phyloP scores from a whole-genome alignment of 1,140 invertebrate genomes.

The Zaprionus africanus region DNA sequence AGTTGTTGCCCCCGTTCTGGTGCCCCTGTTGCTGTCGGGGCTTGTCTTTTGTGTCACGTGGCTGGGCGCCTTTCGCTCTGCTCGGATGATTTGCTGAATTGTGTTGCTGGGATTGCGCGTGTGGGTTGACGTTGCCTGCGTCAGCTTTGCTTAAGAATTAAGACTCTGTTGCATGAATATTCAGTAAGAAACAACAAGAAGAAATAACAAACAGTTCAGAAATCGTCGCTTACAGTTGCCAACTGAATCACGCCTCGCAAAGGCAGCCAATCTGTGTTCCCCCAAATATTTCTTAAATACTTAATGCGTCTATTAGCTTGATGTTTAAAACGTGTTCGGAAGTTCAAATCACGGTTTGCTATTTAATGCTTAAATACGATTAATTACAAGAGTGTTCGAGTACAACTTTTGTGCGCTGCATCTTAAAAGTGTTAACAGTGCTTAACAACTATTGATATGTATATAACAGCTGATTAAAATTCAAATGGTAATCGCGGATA shows the following conservation, averaged over 20 bases:
- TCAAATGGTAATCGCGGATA: no score
- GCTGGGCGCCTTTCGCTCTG: constrained; percentile 39
- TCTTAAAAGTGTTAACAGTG: no score
- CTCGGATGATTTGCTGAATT: constrained; percentile 58
- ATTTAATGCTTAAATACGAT: no score
- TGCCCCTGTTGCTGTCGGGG: constrained; percentile 51
- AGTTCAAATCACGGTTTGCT: no score
- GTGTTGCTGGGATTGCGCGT: constrained; percentile 30
- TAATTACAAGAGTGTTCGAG: no score
- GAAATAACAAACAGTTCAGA: constrained; percentile 55
- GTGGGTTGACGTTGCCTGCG: constrained; percentile 20
- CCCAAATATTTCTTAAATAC: no score
- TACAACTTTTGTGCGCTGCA: no score
- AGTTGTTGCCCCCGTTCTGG: constrained; percentile 46
- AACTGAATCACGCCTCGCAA: not conserved
- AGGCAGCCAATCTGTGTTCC: not conserved
- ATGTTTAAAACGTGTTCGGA: not conserved
- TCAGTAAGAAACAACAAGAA: constrained; percentile 28
- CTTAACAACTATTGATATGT: no score
- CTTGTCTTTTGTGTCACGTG: constrained; percentile 60
- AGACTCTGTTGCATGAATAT: constrained; percentile 45
- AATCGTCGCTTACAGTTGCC: constrained; percentile 16
- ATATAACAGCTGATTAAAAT: no score
- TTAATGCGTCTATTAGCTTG: not conserved
- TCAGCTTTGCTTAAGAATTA: constrained; percentile 65